A percentile compares a stretch with the other conserved stretches of the same genome.
These are phyloP conservation scores for Malurus melanocephalus DNA, from an alignment of 2,113 vertebrate genomes.

Conservation along the genomic window DNA sequence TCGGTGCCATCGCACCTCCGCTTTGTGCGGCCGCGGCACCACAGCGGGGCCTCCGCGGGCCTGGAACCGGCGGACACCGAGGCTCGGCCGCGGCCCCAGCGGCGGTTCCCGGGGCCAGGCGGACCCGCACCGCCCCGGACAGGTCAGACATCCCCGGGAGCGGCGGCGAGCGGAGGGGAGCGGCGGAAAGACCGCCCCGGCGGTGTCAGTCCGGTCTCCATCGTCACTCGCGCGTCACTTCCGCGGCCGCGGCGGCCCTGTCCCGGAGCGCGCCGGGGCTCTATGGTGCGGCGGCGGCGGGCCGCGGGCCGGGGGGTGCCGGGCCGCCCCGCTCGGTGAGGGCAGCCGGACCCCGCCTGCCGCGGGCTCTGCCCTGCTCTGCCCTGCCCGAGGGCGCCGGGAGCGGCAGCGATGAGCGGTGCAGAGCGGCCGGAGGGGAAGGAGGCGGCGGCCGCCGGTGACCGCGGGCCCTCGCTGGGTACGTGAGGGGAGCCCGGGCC, in stretches of 20 bases:
- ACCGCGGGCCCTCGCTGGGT: not conserved
- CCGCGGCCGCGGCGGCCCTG: not conserved
- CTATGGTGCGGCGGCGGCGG: not conserved
- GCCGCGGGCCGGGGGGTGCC: not conserved
- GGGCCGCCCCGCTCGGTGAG: not conserved
- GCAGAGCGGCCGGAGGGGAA: not conserved
- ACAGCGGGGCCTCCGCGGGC: not conserved
- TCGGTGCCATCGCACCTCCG: not conserved
- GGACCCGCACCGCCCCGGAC: not conserved
- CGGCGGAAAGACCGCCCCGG: too few species aligned
- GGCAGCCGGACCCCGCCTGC: not conserved
- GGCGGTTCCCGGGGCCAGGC: not conserved
- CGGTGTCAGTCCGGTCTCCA: accelerated
- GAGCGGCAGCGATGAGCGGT: not conserved
- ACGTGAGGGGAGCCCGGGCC: not conserved
- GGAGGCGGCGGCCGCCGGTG: not conserved
- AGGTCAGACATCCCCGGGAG: too few species aligned
- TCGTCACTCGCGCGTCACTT: not conserved
- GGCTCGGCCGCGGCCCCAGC: not conserved
- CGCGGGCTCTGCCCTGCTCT: not conserved
- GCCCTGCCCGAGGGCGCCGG: not conserved
- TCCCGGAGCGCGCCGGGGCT: not conserved
- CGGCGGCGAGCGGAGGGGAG: too few species aligned
- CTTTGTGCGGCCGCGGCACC: accelerated
- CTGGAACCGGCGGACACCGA: not conserved